These are phyloP conservation scores for Ectemnius continuus DNA, from an alignment of 2,888 invertebrate genomes.

Conservation along the genomic window DNA sequence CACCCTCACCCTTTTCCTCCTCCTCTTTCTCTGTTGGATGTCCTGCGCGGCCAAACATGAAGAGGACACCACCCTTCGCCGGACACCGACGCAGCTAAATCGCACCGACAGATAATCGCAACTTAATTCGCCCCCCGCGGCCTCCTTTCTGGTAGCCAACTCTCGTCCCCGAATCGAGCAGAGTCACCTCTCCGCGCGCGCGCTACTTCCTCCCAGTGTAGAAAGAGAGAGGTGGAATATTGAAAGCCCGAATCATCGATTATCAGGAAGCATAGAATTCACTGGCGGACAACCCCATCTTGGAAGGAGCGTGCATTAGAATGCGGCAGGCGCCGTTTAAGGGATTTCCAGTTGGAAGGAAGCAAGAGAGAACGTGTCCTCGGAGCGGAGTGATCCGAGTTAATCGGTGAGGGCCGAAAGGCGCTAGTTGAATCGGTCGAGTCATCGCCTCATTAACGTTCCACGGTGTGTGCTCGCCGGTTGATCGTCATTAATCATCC, in stretches of 20 bases:
- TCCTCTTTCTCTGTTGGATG: conserved; percentile 7
- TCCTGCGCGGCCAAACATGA: conserved; percentile 27
- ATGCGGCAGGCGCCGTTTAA: too few relatives aligned
- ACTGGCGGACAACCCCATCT: too few relatives aligned
- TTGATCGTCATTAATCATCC: conserved; percentile 76
- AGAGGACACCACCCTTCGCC: conserved; percentile 19
- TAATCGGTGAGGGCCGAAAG: conserved; percentile 53
- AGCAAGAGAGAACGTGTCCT: too few relatives aligned
- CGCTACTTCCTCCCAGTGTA: too few relatives aligned
- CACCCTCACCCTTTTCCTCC: neutral
- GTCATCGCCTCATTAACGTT: conserved; percentile 76
- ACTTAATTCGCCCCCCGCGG: conserved; percentile 77
- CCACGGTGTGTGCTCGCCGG: conserved; percentile 28
- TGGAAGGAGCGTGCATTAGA: too few relatives aligned
- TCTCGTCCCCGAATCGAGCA: conserved; percentile 32
- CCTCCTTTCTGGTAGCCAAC: conserved; percentile 51
- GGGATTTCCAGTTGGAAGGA: too few relatives aligned
- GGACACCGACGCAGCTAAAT: conserved; percentile 69
- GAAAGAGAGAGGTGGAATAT: too few relatives aligned
- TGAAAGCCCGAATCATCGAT: too few relatives aligned
- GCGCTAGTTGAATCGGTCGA: conserved; percentile 74
- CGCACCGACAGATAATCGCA: conserved; percentile 78
- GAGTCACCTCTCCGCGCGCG: conserved; percentile 34
- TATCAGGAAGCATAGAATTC: too few relatives aligned
- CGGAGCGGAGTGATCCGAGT: neutral